Conservation (phyloP, 2,888 invertebrate genomes). For the Leptinotarsa peninsularis region DNA sequence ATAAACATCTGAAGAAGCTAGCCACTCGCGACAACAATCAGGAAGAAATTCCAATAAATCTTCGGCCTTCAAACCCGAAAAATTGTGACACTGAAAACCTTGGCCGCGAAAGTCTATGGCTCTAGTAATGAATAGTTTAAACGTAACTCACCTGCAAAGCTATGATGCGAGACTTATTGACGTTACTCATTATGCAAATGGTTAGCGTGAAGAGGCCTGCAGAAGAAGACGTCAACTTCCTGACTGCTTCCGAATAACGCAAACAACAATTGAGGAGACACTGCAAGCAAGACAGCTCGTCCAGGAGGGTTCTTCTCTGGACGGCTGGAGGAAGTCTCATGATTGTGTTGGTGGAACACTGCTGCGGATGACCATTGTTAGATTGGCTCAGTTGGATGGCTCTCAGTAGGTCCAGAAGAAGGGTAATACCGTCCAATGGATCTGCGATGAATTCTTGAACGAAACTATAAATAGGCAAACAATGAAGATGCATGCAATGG, state of each 20-base stretch:
- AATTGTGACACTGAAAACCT: too few species aligned
- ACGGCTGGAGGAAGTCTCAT: constrained; percentile 75
- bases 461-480: constrained; percentile 73
- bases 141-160: constrained; percentile 79
- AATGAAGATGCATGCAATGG: too few species aligned
- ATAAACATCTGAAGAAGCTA: too few species aligned
- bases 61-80: too few species aligned
- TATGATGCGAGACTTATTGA: constrained; percentile 85
- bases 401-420: constrained; percentile 86
- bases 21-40: too few species aligned
- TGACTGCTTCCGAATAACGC: constrained; percentile 82
- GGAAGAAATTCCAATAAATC: too few species aligned
- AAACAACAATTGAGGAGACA: constrained; percentile 85
- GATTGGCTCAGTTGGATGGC: constrained; percentile 87
- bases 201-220: constrained; percentile 87
- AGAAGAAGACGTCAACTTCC: constrained; percentile 81
- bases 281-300: constrained; percentile 90
- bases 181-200: constrained; percentile 88
- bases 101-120: too few species aligned
- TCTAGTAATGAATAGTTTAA: background rate
- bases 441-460: constrained; percentile 92
- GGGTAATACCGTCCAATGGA: constrained; percentile 87
- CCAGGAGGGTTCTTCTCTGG: constrained; percentile 80
- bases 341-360: constrained; percentile 59
- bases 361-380: constrained; percentile 63